Evolutionary conservation across 2,888 invertebrate genomes (phyloP).

Genomic region (Synanthedon andrenaeformis): DNA sequence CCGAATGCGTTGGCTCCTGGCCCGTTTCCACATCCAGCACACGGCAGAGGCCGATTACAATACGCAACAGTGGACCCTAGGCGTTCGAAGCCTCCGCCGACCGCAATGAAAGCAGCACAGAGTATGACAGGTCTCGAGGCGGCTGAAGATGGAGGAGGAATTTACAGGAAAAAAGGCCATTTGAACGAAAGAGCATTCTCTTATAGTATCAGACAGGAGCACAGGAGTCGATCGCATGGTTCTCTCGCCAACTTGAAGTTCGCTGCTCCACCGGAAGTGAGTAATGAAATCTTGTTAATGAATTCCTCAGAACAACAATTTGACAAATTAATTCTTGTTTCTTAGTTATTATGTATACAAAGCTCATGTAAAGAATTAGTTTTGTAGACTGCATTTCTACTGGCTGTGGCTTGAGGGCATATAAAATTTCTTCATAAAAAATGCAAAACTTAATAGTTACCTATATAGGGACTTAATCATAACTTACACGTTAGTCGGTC

Average conservation of each 20-base stretch:
- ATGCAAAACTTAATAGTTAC: too few relatives aligned
- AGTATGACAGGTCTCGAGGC: constrained; percentile 77
- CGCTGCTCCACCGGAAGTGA: constrained; percentile 77
- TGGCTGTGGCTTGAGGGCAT: too few relatives aligned
- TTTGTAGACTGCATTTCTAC: too few relatives aligned
- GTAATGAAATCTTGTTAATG: constrained; percentile 8
- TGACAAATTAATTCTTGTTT: too few relatives aligned
- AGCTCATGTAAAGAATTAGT: too few relatives aligned
- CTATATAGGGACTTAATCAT: too few relatives aligned
- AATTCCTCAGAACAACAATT: too few relatives aligned
- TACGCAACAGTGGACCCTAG: constrained; percentile 75
- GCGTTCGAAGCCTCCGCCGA: constrained; percentile 73
- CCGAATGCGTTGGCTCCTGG: constrained; percentile 69
- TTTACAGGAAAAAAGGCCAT: constrained; percentile 91
- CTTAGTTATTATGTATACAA: too few relatives aligned
- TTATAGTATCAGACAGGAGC: constrained; percentile 93
- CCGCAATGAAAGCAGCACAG: constrained; percentile 74
- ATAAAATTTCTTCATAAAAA: too few relatives aligned
- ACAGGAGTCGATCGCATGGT: constrained; percentile 92
- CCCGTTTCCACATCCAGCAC: constrained; percentile 44
- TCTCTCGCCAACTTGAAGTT: constrained; percentile 92
- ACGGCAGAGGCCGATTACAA: constrained; percentile 57
- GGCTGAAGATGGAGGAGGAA: constrained; percentile 75
- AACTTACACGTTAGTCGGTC: too few relatives aligned
- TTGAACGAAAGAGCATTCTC: constrained; percentile 93